These are phyloP conservation scores for Folsomia candida DNA, from an alignment of 2,888 invertebrate species.

Conservation along the genomic window DNA sequence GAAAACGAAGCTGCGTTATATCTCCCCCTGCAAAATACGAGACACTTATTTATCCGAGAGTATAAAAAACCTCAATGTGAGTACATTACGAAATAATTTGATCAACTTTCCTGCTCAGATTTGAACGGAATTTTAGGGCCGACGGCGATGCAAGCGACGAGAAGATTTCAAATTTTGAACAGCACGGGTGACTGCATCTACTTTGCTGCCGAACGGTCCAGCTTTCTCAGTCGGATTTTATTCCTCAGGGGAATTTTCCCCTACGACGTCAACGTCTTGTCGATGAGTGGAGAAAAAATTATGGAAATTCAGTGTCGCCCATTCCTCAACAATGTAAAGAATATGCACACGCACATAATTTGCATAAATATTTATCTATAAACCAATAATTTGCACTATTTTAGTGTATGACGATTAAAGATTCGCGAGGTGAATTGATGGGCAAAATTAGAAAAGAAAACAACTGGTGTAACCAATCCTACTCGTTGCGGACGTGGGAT, in stretches of 20 bases:
- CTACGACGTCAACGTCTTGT: conserved; percentile 29
- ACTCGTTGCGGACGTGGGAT: conserved; percentile 32
- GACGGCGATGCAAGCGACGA: conserved; percentile 27
- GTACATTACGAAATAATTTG: background rate
- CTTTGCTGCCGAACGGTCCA: conserved; percentile 33
- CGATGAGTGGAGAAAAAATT: conserved; percentile 25
- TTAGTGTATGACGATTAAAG: conserved; percentile 27
- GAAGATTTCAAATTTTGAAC: conserved; percentile 41
- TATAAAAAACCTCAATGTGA: conserved; percentile 38
- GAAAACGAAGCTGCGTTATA: conserved; percentile 9
- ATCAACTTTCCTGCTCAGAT: no score
- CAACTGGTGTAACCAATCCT: conserved; percentile 32
- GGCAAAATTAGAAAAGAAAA: conserved; percentile 32
- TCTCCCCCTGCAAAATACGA: conserved; percentile 26
- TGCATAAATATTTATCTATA: background rate
- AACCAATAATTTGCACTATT: background rate
- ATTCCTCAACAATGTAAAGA: conserved; percentile 32
- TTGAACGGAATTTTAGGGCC: background rate
- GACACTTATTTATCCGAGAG: conserved; percentile 37
- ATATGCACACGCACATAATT: background rate
- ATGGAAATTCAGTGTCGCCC: conserved; percentile 37
- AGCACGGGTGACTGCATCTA: conserved; percentile 40
- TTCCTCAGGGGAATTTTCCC: conserved; percentile 33
- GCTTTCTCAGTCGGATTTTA: conserved; percentile 27
- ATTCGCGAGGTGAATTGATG: conserved; percentile 24